Conservation (phyloP, 1,140 invertebrate genomes). For the Cyclina sinensis region DNA sequence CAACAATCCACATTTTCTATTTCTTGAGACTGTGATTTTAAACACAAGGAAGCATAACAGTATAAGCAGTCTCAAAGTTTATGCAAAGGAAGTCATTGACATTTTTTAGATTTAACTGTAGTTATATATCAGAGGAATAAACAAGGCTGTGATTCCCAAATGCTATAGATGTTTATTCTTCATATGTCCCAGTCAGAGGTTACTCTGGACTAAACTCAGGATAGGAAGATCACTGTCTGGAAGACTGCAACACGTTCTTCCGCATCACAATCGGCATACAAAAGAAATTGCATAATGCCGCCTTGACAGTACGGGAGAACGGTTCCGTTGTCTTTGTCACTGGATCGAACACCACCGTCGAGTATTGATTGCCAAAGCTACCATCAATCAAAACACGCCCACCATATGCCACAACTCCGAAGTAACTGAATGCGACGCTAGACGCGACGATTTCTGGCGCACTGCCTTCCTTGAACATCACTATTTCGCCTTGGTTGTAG, state of each 20-base stretch:
- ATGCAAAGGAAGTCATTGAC: too few relatives aligned
- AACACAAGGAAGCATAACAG: too few relatives aligned
- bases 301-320: constrained; percentile 38
- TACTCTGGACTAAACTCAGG: too few relatives aligned
- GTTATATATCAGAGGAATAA: too few relatives aligned
- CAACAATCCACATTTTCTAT: too few relatives aligned
- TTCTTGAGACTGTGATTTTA: too few relatives aligned
- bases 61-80: too few relatives aligned
- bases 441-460: neutral
- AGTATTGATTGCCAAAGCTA: constrained; percentile 57
- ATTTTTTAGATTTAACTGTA: too few relatives aligned
- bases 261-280: constrained; percentile 49
- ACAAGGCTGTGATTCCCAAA: too few relatives aligned
- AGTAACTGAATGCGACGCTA: constrained; percentile 48
- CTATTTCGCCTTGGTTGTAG: constrained; percentile 37
- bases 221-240: neutral
- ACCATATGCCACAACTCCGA: constrained; percentile 44
- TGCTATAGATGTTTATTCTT: too few relatives aligned
- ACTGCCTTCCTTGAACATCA: constrained; percentile 24
- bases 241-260: constrained; percentile 6
- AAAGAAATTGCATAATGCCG: constrained; percentile 59
- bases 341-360: constrained; percentile 53
- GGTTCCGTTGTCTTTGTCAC: constrained; percentile 12
- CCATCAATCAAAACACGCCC: constrained; percentile 59
- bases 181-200: too few relatives aligned